Evolutionary conservation across 2,797 vertebrate species (phyloP), one percentile per base, ranked within the genome.

Genomic region (Cyclopterus lumpus): DNA sequence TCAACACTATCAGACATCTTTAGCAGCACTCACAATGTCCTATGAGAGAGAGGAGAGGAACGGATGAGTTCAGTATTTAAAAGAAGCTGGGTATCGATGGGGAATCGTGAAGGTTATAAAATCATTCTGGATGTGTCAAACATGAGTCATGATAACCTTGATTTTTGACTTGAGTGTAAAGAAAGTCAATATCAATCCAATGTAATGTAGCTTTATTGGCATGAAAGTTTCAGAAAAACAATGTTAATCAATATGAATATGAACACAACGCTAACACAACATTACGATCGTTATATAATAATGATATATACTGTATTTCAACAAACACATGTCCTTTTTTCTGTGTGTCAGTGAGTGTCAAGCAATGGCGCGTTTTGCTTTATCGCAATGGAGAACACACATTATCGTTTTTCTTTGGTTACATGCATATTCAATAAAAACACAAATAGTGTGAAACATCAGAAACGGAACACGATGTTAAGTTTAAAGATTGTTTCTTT

Each of bases 1-100:
- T 99, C 97, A 76, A 97, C 94, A 94, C 97, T 93, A 96, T 99
- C 97, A 92, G 97, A 99, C 98, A 99, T 99, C 95, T 97, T 99
- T 96, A 96, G 94, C 88, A 94, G 91, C 93, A 92, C 95, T 97
- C 95, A 97, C 95, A 95, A 95, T 93, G 93, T 95, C 96, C 97
- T 97, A 87, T 8, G 48, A 75, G 62, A 75, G 49, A 76, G 68
- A 74, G 46, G 18, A 49, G 14, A 73, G 36, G 63, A 15, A 67
- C 4, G 11, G 22, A 57, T 20, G 2, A 5, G 65, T 34, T 65
- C 26, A 67, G 70, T 24, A 53, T 80, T 68, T 44, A 59, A 71
- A 60, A 14, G 32, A 44, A 49, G 38, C n/a, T 74, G 55, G 22
- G n/a, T 28, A 38, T 3, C 28, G 20, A 69, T 67, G 12, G 22